Percentiles rank a stretch among this genome's conserved stretches.
phyloP scores from a whole-genome alignment of 2,113 vertebrate species.

The Genyomyrus donnyi region DNA sequence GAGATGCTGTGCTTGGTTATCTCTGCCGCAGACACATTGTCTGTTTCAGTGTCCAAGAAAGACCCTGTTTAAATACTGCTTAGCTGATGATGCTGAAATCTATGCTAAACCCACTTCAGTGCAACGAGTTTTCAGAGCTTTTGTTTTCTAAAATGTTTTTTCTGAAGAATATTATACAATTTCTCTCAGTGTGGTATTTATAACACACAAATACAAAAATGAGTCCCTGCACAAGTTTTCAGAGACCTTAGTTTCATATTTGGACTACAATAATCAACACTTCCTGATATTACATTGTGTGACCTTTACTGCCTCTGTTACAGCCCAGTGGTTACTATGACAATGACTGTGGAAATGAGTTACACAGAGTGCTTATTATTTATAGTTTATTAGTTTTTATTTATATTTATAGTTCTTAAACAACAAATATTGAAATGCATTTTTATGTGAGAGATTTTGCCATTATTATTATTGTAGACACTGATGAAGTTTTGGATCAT shows the following conservation, averaged over 20 bases:
- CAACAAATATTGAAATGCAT: background rate
- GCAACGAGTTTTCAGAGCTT: background rate
- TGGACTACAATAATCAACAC: background rate
- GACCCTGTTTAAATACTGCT: background rate
- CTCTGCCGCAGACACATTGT: background rate
- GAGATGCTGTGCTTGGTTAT: background rate
- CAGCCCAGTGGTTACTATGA: background rate
- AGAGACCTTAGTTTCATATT: background rate
- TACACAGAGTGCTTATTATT: background rate
- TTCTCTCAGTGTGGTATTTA: background rate
- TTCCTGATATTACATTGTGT: background rate
- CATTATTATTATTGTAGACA: background rate
- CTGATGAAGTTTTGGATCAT: background rate
- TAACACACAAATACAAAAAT: background rate
- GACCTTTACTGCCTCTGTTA: background rate
- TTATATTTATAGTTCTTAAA: background rate
- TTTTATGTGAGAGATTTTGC: background rate
- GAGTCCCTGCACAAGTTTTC: background rate
- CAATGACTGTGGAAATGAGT: background rate
- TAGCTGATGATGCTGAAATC: background rate
- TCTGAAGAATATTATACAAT: background rate
- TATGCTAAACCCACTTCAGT: background rate
- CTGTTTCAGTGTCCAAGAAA: background rate
- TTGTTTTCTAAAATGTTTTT: background rate
- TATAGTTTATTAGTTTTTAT: background rate